These are phyloP conservation scores for Dipodomys merriami DNA, from an alignment of 2,113 vertebrate genomes.

Conservation along the genomic window DNA sequence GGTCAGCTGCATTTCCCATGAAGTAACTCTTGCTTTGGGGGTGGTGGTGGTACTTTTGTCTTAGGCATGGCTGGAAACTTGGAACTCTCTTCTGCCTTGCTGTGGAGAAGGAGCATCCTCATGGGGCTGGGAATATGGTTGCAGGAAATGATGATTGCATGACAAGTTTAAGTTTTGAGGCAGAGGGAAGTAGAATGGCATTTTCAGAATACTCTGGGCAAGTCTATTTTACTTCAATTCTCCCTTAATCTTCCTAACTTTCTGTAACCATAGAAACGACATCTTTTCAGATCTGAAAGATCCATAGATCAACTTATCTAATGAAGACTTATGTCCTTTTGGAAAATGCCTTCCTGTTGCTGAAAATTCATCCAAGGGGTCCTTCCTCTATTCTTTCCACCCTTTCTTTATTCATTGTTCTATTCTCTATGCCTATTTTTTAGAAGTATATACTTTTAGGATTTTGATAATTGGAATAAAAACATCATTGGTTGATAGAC, in stretches of 20 bases:
- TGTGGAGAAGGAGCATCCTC: neutral
- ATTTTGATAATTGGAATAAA: neutral
- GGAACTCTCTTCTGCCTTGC: neutral
- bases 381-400: neutral
- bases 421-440: neutral
- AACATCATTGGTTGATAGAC: neutral
- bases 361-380: neutral
- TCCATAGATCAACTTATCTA: neutral
- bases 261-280: neutral
- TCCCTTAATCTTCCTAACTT: conserved; percentile 10
- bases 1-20: conserved; percentile 49
- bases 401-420: neutral
- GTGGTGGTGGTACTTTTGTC: neutral
- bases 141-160: neutral
- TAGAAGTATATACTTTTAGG: neutral
- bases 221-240: conserved; percentile 34
- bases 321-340: neutral
- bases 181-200: neutral
- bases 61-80: neutral
- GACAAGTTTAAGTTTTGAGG: neutral
- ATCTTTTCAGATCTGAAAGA: conserved; percentile 23
- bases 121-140: neutral
- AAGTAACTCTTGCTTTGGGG: neutral
- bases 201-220: conserved; percentile 40
- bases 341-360: neutral